Evolutionary conservation across 2,797 vertebrate species (phyloP).

Genomic region (Siniperca obscura): DNA sequence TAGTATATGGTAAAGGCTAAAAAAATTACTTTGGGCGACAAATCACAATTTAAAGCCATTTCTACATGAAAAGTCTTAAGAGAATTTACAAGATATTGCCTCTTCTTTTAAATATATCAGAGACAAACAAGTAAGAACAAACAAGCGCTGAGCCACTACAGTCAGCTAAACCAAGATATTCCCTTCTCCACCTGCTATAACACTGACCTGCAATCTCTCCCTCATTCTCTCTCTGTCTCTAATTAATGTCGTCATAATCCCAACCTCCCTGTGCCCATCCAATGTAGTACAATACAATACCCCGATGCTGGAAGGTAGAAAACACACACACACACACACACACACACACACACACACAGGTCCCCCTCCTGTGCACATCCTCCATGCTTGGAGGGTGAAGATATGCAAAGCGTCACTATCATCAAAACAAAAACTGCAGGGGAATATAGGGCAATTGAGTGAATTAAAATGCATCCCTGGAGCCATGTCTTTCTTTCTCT

Average conservation of each 20-base stretch:
- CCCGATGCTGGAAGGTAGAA: conserved; percentile 66
- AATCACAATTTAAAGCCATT: not conserved
- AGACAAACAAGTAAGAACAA: conserved; percentile 12
- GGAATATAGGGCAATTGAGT: conserved; percentile 87
- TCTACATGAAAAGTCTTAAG: not conserved
- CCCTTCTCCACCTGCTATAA: conserved; percentile 19
- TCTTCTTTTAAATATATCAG: not conserved
- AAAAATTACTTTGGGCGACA: not conserved
- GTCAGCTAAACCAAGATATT: conserved; percentile 21
- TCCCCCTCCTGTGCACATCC: conserved; percentile 74
- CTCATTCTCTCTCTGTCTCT: conserved; percentile 38
- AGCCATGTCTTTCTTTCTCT: conserved; percentile 77
- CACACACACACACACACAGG: conserved; percentile 59
- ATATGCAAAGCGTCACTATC: conserved; percentile 85
- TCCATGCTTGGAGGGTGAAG: conserved; percentile 81
- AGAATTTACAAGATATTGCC: not conserved
- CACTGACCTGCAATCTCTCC: conserved; percentile 11
- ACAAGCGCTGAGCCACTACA: not conserved
- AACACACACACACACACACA: conserved; percentile 40
- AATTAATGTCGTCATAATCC: conserved; percentile 63
- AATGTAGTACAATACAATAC: conserved; percentile 60
- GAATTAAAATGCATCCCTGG: conserved; percentile 86
- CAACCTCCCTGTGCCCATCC: conserved; percentile 56
- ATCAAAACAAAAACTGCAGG: conserved; percentile 86
- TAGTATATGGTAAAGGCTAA: not conserved